A percentile compares a stretch with the other conserved stretches of the same genome.
phyloP scores from a whole-genome alignment of 2,113 vertebrate species.

The Hyla sarda region DNA sequence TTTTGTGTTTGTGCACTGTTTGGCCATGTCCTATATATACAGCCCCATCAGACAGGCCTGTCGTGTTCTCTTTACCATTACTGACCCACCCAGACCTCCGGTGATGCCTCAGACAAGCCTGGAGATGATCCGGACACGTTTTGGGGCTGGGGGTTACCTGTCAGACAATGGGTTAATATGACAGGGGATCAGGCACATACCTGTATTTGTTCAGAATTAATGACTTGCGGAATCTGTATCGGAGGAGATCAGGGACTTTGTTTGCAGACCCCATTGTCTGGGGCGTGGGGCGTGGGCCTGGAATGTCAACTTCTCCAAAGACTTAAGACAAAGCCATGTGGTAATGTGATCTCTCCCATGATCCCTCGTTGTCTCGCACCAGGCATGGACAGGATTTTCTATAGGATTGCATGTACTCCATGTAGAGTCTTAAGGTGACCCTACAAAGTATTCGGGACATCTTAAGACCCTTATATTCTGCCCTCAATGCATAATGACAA shows the following conservation, averaged over 20 bases:
- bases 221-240: not conserved
- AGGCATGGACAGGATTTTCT: not conserved
- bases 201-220: constrained; percentile 11
- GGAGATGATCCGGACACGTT: not conserved
- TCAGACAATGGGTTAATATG: not conserved
- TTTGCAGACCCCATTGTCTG: constrained; percentile 40
- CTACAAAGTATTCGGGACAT: too few relatives aligned
- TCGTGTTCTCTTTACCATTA: not conserved
- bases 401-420: not conserved
- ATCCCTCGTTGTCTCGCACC: not conserved
- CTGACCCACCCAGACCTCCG: constrained; percentile 4
- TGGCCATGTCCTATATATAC: not conserved
- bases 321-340: too few relatives aligned
- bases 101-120: not conserved
- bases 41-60: too few relatives aligned
- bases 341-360: not conserved
- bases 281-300: constrained; percentile 24
- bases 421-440: too few relatives aligned
- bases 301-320: constrained; percentile 18
- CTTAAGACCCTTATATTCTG: too few relatives aligned
- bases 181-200: not conserved
- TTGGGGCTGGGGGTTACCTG: not conserved
- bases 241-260: not conserved
- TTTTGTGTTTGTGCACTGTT: not conserved
- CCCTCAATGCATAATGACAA: too few relatives aligned